Evolutionary conservation across 2,888 invertebrate species (phyloP).

Genomic region (Xestia xanthographa): DNA sequence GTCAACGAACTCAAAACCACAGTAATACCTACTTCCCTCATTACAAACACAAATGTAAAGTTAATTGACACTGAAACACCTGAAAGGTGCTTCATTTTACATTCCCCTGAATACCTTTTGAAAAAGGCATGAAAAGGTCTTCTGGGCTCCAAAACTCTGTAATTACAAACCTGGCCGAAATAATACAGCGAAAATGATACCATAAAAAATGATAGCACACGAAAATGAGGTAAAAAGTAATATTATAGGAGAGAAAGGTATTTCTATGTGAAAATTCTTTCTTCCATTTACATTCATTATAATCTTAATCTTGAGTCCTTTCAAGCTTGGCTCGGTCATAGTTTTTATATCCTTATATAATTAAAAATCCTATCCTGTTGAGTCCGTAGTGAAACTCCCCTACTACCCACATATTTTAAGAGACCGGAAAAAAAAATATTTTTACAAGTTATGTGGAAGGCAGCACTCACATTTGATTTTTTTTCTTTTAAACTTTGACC

Average conservation of each 20-base stretch:
- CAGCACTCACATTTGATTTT: too few species aligned
- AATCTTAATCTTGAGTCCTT: conserved; percentile 70
- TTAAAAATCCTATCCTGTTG: conserved; percentile 74
- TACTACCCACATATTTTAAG: conserved; percentile 55
- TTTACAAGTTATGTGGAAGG: background rate
- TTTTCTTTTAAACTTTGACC: too few species aligned
- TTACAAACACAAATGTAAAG: conserved; percentile 41
- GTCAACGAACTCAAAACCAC: conserved; percentile 5
- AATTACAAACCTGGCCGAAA: conserved; percentile 56
- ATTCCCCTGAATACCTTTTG: conserved; percentile 45
- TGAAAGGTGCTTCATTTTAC: conserved; percentile 19
- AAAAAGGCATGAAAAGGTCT: conserved; percentile 39
- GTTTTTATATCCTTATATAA: conserved; percentile 78
- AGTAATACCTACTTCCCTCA: conserved; percentile 16
- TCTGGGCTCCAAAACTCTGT: conserved; percentile 39
- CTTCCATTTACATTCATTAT: conserved; percentile 71
- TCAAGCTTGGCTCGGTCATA: conserved; percentile 65
- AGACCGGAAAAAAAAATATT: background rate
- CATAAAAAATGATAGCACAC: conserved; percentile 60
- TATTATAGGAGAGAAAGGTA: conserved; percentile 44
- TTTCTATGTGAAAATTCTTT: conserved; percentile 58
- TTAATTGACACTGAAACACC: conserved; percentile 42
- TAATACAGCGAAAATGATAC: conserved; percentile 58
- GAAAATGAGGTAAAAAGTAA: conserved; percentile 57
- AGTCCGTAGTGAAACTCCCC: conserved; percentile 57